Base-by-base conservation (phyloP, 1,140 invertebrate genomes). In the Drosophila seguyi region DNA sequence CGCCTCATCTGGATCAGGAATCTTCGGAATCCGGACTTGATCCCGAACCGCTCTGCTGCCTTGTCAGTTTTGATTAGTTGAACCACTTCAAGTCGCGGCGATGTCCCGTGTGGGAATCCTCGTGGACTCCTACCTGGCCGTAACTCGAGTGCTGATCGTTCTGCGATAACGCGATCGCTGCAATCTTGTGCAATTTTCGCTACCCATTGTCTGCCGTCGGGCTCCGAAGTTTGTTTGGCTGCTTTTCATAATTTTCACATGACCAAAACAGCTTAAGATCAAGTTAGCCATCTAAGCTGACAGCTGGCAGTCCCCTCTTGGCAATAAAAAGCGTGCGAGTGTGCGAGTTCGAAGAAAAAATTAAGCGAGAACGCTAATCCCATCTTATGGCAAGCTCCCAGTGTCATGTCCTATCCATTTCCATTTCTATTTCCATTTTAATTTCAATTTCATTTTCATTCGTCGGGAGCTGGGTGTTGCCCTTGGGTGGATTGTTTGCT, bases 181-280 rank as follows among this genome's bases (percentile, higher is more conserved):
- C 72, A 45, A 84, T 80, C 69, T 77, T 85, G 59, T 85, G 84
- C 85, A 76, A 88, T 87, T 87, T 77, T 61, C 45, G 47, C 22
- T 58, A 29, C 56, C 48, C 56, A 60, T 58, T 75, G 65, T 84
- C 65, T 65, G 55, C 31, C 58, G 48, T 50, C 48, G 20, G 61
- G 53, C 50, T 79, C 74, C 80, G 44, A 74, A 65, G 62, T 75
- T 61, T 59, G 66, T 57, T 74, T 52, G 61, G 63, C 81, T 55
- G 72, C 72, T 88, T 87, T 75, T 72, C 80, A 90, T 90, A 90
- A 88, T 88, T 88, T 90, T 88, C 84, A 88, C 84, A 88, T 88
- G 84, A 88, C 85, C 84, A 88, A 88, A 88, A 88, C 84, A 88
- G 84, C 84, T 88, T 88, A 88, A 90, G 85, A 90, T 88, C 84